Conservation (phyloP, 2,888 invertebrate species). For the Baccha elongata region DNA sequence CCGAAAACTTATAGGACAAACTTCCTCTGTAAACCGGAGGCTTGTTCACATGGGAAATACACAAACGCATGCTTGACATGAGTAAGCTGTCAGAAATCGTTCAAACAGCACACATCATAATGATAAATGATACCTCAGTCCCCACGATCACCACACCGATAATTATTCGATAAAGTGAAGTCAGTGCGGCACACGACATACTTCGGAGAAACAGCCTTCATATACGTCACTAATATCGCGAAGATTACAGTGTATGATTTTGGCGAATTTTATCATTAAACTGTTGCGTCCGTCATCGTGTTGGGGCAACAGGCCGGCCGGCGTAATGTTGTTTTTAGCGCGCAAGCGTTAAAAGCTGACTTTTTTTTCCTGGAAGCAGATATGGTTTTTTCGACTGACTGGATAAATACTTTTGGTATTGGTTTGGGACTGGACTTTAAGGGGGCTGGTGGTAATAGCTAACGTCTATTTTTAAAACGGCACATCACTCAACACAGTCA, state of each 20-base stretch:
- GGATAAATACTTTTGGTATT: no score
- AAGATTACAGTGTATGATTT: neutral
- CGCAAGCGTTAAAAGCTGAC: neutral
- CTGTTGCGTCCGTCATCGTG: neutral
- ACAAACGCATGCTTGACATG: conserved; percentile 3
- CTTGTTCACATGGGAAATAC: conserved; percentile 30
- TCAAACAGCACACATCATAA: neutral
- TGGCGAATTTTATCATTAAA: neutral
- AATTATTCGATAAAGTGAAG: neutral
- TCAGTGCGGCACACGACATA: conserved; percentile 19
- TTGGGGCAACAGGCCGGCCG: neutral
- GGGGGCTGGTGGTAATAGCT: neutral
- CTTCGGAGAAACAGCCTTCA: neutral
- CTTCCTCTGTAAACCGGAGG: conserved; percentile 38
- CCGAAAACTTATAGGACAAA: conserved; percentile 33
- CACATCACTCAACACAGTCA: neutral
- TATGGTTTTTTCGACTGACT: conserved; percentile 20
- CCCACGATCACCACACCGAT: no score
- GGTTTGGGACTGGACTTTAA: no score
- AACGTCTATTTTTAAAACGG: neutral
- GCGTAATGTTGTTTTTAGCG: conserved; percentile 12
- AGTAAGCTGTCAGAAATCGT: conserved; percentile 10
- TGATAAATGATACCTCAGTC: neutral
- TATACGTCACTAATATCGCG: neutral
- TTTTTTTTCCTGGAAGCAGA: conserved; percentile 17